Base-by-base conservation (phyloP, 2,113 vertebrate species). In the Zapus hudsonius region DNA sequence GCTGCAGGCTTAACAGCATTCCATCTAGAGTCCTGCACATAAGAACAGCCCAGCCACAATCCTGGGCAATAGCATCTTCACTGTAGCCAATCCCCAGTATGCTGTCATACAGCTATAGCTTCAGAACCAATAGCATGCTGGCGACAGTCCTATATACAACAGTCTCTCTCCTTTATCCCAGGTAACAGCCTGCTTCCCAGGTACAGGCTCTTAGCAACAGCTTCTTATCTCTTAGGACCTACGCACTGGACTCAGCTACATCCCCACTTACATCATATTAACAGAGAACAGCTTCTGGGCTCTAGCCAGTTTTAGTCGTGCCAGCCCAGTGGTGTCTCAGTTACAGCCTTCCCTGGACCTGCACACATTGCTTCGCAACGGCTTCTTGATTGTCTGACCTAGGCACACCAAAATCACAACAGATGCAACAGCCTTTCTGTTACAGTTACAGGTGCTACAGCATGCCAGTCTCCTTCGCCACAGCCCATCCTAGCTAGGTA, bases 151-250 rank as follows among this genome's bases (percentile, higher is more conserved):
- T 88, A 93, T 74, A 85, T 55, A 94, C 94, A 96, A 96, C 52
- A 87, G 94, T 80, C 94, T 74, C 89, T 95, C 89, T 72, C 74
- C 95, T 78, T 87, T 79, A 94, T 95, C 79, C 73, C 94, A 96
- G 95, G 91, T 95, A 97, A 97, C 95, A 95, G 84, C 79, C 91
- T 95, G 87, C 42, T 87, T 96, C 81, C 80, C 64, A 90, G 93
- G 94, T 93, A 96, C 87, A 96, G 84, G 70, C 81, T 95, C 95
- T 87, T 96, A 94, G 91, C 95, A 97, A 96, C 94, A 95, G 94
- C 64, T 78, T 94, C 84, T 96, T 81, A 89, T 94, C 93, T 95
- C 86, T 74, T 89, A 95, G 82, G 75, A 95, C 63, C 29, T 33
- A 87, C 42, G 84, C 67, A 78, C 70, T 78, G 69, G 78, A 91